phyloP scores from a whole-genome alignment of 2,113 vertebrate genomes.

The Strigops habroptila region DNA sequence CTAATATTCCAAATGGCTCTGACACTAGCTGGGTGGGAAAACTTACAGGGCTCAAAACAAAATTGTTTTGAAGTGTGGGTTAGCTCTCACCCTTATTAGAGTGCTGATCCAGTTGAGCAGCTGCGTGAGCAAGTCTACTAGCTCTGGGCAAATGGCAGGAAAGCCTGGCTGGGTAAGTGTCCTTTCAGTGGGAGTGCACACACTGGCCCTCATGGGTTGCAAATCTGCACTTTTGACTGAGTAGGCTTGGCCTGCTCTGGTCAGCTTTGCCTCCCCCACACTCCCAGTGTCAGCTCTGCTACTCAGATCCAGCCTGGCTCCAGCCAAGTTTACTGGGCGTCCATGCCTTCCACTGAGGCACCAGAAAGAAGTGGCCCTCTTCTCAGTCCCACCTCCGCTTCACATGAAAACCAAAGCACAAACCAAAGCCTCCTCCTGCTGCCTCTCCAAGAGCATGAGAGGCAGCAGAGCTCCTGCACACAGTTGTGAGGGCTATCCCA shows the following conservation, averaged over 20 bases:
- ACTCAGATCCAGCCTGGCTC: no score
- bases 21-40: background rate
- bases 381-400: background rate
- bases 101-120: background rate
- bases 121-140: background rate
- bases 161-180: background rate
- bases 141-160: background rate
- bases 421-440: background rate
- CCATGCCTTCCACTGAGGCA: background rate
- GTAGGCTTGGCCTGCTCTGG: background rate
- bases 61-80: background rate
- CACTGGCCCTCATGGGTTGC: background rate
- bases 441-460: rapidly evolving
- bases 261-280: background rate
- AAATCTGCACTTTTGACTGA: background rate
- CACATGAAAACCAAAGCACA: background rate
- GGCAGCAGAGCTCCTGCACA: background rate
- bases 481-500: background rate
- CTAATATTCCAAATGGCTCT: background rate
- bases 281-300: background rate
- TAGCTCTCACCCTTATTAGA: background rate
- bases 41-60: background rate
- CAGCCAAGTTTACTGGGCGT: rapidly evolving
- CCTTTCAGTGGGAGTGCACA: background rate
- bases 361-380: background rate